phyloP scores from a whole-genome alignment of 2,888 invertebrate genomes.

The Anthophora plumipes region DNA sequence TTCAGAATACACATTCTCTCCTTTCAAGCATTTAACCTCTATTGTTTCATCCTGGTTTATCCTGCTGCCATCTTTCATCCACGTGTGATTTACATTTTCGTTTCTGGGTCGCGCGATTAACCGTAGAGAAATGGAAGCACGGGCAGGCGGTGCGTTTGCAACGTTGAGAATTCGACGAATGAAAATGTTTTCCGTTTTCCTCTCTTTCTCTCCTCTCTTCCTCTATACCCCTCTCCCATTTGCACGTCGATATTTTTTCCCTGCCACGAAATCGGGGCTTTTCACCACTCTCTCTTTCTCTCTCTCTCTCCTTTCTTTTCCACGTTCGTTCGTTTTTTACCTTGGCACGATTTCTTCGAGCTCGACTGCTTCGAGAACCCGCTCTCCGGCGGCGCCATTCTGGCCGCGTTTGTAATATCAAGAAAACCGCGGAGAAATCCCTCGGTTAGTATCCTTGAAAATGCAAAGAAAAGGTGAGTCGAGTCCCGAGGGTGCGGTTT shows the following conservation, averaged over 20 bases:
- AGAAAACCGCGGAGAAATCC: constrained; percentile 69
- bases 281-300: constrained; percentile 3
- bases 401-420: constrained; percentile 75
- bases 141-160: constrained; percentile 21
- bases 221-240: neutral
- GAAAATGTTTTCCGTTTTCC: constrained; percentile 34
- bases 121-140: constrained; percentile 7
- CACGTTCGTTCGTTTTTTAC: constrained; percentile 14
- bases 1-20: neutral
- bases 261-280: constrained; percentile 10
- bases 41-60: neutral
- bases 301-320: constrained; percentile 1
- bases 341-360: constrained; percentile 61
- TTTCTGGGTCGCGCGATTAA: constrained; percentile 50
- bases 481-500: constrained; percentile 78
- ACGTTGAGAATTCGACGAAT: constrained; percentile 35
- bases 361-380: constrained; percentile 59
- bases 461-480: constrained; percentile 70
- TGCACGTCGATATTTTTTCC: constrained; percentile 14
- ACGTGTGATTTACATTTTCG: constrained; percentile 34
- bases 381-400: constrained; percentile 56
- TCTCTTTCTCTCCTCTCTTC: neutral
- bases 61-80: too few species aligned
- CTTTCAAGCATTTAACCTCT: neutral
- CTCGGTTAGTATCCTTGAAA: constrained; percentile 67